Conservation (phyloP, 2,113 vertebrate genomes). For the Apaloderma vittatum region DNA sequence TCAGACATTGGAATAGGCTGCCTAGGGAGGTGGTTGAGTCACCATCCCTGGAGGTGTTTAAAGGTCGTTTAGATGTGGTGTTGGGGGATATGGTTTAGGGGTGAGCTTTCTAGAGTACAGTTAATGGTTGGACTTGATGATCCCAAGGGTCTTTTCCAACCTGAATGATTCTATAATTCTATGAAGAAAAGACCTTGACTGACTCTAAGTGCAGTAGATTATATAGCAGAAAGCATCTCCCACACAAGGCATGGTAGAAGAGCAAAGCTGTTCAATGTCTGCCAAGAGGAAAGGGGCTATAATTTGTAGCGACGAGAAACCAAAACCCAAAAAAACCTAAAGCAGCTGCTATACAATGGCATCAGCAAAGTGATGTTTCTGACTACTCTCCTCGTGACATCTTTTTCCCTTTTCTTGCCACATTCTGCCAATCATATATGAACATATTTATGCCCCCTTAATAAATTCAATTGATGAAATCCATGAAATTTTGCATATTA, state of each 20-base stretch:
- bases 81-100: no score
- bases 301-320: background rate
- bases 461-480: background rate
- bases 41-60: no score
- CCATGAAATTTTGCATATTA: background rate
- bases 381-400: background rate
- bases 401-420: background rate
- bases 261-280: background rate
- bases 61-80: no score
- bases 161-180: no score
- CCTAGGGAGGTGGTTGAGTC: no score
- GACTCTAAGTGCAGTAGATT: background rate
- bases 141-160: no score
- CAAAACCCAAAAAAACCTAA: background rate
- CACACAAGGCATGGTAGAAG: background rate
- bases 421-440: background rate
- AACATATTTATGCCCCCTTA: background rate
- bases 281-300: background rate
- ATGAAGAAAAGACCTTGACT: background rate
- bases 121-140: no score
- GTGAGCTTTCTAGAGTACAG: no score
- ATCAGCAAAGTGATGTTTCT: background rate
- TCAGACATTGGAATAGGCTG: no score
- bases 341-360: background rate
- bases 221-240: background rate